Percentiles rank a stretch among this genome's conserved stretches.
phyloP scores from a whole-genome alignment of 2,797 vertebrate genomes.

The Siniperca obscura region DNA sequence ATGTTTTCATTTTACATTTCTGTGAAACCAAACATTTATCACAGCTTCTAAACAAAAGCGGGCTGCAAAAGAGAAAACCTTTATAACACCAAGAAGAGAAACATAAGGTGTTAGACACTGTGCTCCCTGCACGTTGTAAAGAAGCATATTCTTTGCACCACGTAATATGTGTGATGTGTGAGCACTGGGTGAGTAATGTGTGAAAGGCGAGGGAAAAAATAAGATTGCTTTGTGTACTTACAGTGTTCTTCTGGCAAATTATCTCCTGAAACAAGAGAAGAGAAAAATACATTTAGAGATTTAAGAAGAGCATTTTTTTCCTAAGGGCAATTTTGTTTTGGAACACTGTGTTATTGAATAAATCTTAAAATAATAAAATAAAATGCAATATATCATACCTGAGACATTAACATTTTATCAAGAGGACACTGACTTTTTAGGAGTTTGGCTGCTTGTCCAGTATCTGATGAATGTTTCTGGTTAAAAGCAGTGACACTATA shows the following conservation, averaged over 20 bases:
- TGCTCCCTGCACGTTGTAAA: constrained; percentile 30
- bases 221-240: constrained; percentile 85
- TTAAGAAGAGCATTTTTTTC: constrained; percentile 31
- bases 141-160: constrained; percentile 65
- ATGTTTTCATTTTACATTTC: constrained; percentile 27
- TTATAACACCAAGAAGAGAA: constrained; percentile 32
- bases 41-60: constrained; percentile 24
- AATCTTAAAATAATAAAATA: background rate
- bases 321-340: constrained; percentile 6
- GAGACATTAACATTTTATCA: background rate
- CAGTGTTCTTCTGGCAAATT: constrained; percentile 99
- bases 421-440: background rate
- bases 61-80: constrained; percentile 29
- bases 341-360: background rate
- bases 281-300: constrained; percentile 48
- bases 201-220: constrained; percentile 40
- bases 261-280: constrained; percentile 90
- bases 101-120: constrained; percentile 49
- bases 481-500: background rate
- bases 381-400: constrained; percentile 3
- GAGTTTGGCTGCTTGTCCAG: background rate
- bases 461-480: background rate
- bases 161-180: constrained; percentile 59
- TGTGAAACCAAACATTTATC: constrained; percentile 39
- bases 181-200: constrained; percentile 60